A percentile compares a stretch with the other conserved stretches of the same genome.
Conservation (phyloP, 2,797 vertebrate genomes). For the Manis javanica region DNA sequence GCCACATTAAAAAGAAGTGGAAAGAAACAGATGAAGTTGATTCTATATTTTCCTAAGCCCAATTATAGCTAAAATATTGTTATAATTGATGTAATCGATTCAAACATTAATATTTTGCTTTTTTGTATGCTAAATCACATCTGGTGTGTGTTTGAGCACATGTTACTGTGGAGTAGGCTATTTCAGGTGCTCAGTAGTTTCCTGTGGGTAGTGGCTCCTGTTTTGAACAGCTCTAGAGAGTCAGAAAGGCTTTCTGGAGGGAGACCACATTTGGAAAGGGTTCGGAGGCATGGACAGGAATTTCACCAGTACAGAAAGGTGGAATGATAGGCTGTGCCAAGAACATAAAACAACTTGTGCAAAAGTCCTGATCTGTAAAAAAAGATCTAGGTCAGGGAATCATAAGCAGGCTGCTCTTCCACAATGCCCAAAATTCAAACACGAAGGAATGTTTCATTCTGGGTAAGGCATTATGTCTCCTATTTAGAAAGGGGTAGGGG, state of each 20-base stretch:
- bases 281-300: not conserved
- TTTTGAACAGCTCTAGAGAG: not conserved
- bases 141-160: not conserved
- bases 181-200: not conserved
- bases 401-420: not conserved
- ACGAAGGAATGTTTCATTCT: not conserved
- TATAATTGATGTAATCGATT: not conserved
- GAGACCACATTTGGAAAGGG: not conserved
- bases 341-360: not conserved
- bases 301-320: not conserved
- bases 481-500: not conserved
- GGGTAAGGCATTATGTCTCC: not conserved
- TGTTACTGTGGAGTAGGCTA: not conserved
- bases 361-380: not conserved
- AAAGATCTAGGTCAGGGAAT: not conserved
- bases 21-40: conserved; percentile 26
- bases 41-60: not conserved
- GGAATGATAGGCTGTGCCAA: not conserved
- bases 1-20: not conserved
- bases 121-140: not conserved
- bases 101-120: not conserved
- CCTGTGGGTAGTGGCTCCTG: not conserved
- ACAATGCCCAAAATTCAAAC: not conserved
- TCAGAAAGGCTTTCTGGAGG: not conserved
- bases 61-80: not conserved